Evolutionary conservation across 2,797 vertebrate genomes (phyloP).

Genomic region (Huso huso): DNA sequence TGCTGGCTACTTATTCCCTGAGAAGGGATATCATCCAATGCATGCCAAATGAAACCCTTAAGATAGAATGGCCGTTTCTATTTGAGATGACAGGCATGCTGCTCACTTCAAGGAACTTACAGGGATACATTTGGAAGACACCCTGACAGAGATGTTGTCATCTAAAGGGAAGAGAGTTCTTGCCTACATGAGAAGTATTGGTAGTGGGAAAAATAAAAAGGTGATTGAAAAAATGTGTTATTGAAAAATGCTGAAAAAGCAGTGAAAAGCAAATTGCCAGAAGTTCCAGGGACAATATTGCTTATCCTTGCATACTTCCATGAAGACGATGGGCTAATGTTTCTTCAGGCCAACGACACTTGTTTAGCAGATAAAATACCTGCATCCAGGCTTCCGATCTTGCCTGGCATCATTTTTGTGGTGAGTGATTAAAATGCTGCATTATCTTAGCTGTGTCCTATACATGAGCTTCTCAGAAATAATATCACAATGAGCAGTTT

Average conservation of each 20-base stretch:
- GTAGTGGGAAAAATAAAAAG: not conserved
- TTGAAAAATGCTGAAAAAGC: not conserved
- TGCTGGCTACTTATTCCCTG: not conserved
- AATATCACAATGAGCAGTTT: too few relatives aligned
- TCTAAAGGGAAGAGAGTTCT: conserved; percentile 12
- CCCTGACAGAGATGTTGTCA: too few relatives aligned
- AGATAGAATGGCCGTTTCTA: not conserved
- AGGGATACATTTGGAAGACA: not conserved
- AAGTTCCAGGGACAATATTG: not conserved
- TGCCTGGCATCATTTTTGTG: conserved; percentile 5
- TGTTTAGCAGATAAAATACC: not conserved
- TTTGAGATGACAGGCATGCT: not conserved
- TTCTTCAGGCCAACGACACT: not conserved
- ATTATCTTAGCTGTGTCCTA: not conserved
- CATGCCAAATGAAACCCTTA: not conserved
- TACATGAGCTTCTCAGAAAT: not conserved
- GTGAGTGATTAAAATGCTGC: conserved; percentile 8
- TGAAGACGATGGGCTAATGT: not conserved
- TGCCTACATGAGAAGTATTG: conserved; percentile 8
- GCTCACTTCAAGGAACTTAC: conserved; percentile 9
- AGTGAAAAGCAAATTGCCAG: not conserved
- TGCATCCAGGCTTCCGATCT: not conserved
- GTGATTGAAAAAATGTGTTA: not conserved
- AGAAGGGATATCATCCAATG: not conserved
- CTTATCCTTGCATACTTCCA: not conserved